Evolutionary conservation across 2,113 vertebrate genomes (phyloP).

Genomic region (Pelecanus crispus): DNA sequence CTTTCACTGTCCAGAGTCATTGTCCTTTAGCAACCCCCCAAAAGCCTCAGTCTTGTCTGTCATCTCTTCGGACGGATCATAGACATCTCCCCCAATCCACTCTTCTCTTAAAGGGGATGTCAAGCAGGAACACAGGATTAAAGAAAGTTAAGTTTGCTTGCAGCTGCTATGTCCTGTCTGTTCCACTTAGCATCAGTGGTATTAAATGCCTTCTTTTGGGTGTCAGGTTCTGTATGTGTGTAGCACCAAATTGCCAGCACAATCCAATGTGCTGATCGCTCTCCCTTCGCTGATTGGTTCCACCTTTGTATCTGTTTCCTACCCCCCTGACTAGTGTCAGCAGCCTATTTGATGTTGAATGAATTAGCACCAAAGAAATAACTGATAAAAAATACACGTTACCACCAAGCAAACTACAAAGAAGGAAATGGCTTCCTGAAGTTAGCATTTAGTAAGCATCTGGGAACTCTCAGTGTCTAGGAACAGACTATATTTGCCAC

Average conservation of each 20-base stretch:
- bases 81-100: neutral
- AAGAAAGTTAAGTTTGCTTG: conserved; percentile 47
- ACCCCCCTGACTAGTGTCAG: conserved; percentile 26
- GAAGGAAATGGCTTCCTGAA: neutral
- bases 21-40: neutral
- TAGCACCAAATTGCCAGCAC: neutral
- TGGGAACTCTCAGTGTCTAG: conserved; percentile 6
- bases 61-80: conserved; percentile 17
- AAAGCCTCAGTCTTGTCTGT: neutral
- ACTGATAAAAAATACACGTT: conserved; percentile 25
- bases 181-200: conserved; percentile 35
- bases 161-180: conserved; percentile 37
- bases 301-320: conserved; percentile 31
- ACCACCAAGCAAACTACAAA: neutral
- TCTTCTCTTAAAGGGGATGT: neutral
- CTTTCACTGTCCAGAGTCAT: neutral
- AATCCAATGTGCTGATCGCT: neutral
- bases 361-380: conserved; percentile 36
- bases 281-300: neutral
- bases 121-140: conserved; percentile 19
- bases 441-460: neutral
- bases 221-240: conserved; percentile 36
- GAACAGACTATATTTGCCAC: neutral
- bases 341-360: conserved; percentile 25
- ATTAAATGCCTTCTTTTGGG: conserved; percentile 36